phyloP scores from a whole-genome alignment of 2,113 vertebrate species.

The Prinia subflava region DNA sequence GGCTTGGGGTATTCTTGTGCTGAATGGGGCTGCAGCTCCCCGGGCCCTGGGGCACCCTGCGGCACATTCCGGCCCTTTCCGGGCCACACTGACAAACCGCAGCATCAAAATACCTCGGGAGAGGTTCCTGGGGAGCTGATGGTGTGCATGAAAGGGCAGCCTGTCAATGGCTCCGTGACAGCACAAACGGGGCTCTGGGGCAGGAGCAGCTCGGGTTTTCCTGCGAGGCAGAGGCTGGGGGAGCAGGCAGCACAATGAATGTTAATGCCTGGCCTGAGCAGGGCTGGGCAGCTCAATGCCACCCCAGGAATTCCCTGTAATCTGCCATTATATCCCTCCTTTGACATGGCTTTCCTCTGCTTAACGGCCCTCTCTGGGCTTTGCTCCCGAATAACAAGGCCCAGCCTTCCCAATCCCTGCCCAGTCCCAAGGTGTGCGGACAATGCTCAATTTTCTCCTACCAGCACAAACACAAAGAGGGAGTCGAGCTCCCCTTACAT shows the following conservation, averaged over 20 bases:
- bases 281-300: neutral
- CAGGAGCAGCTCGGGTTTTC: neutral
- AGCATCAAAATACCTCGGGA: neutral
- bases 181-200: neutral
- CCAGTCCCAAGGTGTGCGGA: neutral
- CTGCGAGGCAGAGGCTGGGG: neutral
- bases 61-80: conserved; percentile 12
- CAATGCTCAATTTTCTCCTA: conserved; percentile 11
- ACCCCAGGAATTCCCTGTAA: conserved; percentile 8
- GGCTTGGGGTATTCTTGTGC: neutral
- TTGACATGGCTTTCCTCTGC: neutral
- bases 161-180: neutral
- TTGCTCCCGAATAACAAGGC: neutral
- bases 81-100: neutral
- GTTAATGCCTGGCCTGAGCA: neutral
- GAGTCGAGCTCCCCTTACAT: neutral
- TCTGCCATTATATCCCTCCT: conserved; percentile 9
- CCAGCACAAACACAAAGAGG: neutral
- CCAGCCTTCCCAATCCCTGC: neutral
- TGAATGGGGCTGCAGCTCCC: neutral
- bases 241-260: neutral
- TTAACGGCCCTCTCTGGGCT: neutral
- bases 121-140: neutral
- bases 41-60: neutral
- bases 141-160: neutral